Conservation (phyloP, 2,797 vertebrate species). For the Sebastes oblongus region DNA sequence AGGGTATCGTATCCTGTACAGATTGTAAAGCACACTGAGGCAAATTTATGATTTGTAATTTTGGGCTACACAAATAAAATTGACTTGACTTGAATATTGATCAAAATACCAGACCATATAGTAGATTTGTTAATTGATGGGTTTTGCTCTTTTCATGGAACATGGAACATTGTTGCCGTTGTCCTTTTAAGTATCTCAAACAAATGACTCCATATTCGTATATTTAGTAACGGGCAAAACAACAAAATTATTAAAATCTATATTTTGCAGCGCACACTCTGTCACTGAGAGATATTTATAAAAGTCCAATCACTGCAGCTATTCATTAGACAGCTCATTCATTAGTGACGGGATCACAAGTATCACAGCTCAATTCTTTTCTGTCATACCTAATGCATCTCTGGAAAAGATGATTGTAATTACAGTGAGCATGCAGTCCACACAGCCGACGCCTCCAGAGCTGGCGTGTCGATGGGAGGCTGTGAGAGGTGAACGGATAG, state of each 20-base stretch:
- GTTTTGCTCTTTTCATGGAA: background rate
- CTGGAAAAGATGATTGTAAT: conserved; percentile 69
- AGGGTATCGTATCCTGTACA: too few relatives aligned
- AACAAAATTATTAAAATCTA: background rate
- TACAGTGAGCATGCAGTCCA: conserved; percentile 57
- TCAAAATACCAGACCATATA: background rate
- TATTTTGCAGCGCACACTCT: background rate
- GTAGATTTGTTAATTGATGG: background rate
- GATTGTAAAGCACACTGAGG: too few relatives aligned
- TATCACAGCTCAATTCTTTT: conserved; percentile 48
- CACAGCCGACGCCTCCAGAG: conserved; percentile 52
- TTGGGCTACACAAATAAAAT: too few relatives aligned
- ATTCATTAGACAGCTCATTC: conserved; percentile 38
- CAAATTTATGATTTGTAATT: too few relatives aligned
- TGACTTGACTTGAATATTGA: too few relatives aligned
- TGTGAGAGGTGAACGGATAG: conserved; percentile 69
- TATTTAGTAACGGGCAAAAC: background rate
- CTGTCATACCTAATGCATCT: conserved; percentile 62
- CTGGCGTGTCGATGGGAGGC: conserved; percentile 57
- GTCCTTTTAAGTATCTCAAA: background rate
- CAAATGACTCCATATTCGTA: background rate
- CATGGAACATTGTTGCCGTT: too few relatives aligned
- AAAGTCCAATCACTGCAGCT: conserved; percentile 6
- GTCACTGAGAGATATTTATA: background rate
- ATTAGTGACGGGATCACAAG: conserved; percentile 54